phyloP scores from a whole-genome alignment of 1,140 invertebrate genomes.

The Whitmania pigra region DNA sequence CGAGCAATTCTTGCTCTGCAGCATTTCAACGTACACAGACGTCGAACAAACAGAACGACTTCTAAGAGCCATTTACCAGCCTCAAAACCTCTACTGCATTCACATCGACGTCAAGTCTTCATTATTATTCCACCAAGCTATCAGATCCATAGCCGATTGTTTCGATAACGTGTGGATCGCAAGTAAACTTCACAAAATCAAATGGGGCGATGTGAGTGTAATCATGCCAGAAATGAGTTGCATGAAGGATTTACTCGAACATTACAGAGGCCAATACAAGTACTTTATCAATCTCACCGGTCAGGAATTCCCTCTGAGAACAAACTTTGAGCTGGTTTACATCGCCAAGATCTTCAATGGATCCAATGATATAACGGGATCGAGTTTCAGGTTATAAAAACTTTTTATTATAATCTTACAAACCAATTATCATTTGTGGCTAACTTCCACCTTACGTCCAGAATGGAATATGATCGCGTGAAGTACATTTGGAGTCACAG shows the following conservation, averaged over 20 bases:
- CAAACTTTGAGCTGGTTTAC: constrained; percentile 23
- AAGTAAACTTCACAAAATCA: constrained; percentile 27
- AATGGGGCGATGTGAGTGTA: constrained; percentile 27
- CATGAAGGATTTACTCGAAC: constrained; percentile 29
- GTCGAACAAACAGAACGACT: constrained; percentile 31
- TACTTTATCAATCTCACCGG: constrained; percentile 27
- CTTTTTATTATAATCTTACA: not conserved
- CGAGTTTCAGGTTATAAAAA: constrained; percentile 15
- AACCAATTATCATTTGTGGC: not conserved
- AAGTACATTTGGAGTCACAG: constrained; percentile 22
- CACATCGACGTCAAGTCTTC: constrained; percentile 33
- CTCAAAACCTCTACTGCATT: constrained; percentile 36
- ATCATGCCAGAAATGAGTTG: constrained; percentile 32
- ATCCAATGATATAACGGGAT: constrained; percentile 26
- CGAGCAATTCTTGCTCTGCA: not conserved
- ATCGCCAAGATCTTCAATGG: constrained; percentile 26
- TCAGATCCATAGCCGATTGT: constrained; percentile 29
- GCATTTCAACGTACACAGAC: constrained; percentile 30
- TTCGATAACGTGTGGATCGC: constrained; percentile 36
- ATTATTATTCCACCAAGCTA: constrained; percentile 24
- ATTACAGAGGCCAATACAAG: constrained; percentile 22
- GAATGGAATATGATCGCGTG: constrained; percentile 24
- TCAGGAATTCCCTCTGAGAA: constrained; percentile 24
- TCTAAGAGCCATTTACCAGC: constrained; percentile 33
- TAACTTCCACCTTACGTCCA: not conserved